Evolutionary conservation across 2,797 vertebrate species (phyloP).

Genomic region (Orientallactaga sibirica): DNA sequence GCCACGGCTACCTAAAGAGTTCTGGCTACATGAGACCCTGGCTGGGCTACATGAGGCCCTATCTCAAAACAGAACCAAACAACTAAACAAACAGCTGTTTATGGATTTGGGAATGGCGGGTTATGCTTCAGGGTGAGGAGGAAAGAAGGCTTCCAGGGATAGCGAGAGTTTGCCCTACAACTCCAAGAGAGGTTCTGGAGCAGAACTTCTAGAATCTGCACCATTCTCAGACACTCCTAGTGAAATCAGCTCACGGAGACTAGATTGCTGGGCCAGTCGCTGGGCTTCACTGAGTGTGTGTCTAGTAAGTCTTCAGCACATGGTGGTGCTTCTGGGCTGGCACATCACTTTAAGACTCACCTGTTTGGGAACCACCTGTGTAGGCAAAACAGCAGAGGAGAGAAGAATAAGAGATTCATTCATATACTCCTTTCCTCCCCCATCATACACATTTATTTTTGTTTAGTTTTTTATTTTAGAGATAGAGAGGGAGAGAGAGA

Average conservation of each 20-base stretch:
- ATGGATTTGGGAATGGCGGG: too few relatives aligned
- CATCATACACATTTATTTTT: too few relatives aligned
- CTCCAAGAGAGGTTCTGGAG: neutral
- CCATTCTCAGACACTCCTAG: neutral
- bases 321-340: neutral
- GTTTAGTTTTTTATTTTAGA: too few relatives aligned
- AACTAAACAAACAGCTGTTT: neutral
- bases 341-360: neutral
- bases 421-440: neutral
- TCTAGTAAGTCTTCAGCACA: neutral
- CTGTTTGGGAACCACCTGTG: neutral
- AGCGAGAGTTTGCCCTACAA: neutral
- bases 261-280: accelerated
- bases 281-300: neutral
- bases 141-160: neutral
- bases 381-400: neutral
- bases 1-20: too few relatives aligned
- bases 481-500: too few relatives aligned
- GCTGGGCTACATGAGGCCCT: neutral
- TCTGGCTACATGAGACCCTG: neutral
- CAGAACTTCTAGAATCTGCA: neutral
- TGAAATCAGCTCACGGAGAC: neutral
- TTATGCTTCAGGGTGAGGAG: neutral
- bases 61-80: too few relatives aligned
- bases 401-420: neutral